Evolutionary conservation across 2,113 vertebrate genomes (phyloP), one percentile per base, ranked within the genome.

Genomic region (Anguilla rostrata): DNA sequence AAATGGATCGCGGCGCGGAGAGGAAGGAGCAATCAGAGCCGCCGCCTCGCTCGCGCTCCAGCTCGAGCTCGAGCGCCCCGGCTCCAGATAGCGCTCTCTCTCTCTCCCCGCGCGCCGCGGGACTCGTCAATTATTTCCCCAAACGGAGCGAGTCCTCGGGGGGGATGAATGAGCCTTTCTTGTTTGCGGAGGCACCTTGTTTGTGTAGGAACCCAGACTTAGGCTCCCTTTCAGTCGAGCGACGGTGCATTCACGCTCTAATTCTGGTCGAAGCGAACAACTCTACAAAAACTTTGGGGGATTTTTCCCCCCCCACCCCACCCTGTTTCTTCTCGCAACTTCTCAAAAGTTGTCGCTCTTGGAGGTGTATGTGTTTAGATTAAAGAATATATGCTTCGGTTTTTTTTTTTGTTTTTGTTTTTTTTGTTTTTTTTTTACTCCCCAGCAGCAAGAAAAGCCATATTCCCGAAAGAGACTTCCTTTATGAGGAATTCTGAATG

Each of bases 101-200:
- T 34, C 34, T 34, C 34, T 34, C 34, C 1, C 34, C 34, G 88
- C 93, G 91, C 92, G 93, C 93, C 93, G 93, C 87, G 93, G 94
- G 93, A 95, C 94, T 95, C 93, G 93, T 95, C 94, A 95, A 95
- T 95, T 95, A 95, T 95, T 94, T 94, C 93, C 94, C 93, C 93
- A 93, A 94, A 95, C 90, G 92, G 91, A 93, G 89, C 92, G 88
- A 92, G 93, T 94, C 93, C 94, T 94, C 90, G 56, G 92, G 94
- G 34, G 93, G 91, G 90, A 92, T 92, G 92, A 92, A 53, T 90
- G 91, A 93, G 93, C 92, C 93, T 88, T 94, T 92, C 92, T 12
- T 94, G 94, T 94, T 95, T 95, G 95, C 93, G 91, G 79, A 86
- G 85, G 78, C 80, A 81, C 57, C 79, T 86, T 86, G 85, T 86